These are phyloP conservation scores for Eurytoma adleriae DNA, from an alignment of 2,888 invertebrate species.

Conservation along the genomic window DNA sequence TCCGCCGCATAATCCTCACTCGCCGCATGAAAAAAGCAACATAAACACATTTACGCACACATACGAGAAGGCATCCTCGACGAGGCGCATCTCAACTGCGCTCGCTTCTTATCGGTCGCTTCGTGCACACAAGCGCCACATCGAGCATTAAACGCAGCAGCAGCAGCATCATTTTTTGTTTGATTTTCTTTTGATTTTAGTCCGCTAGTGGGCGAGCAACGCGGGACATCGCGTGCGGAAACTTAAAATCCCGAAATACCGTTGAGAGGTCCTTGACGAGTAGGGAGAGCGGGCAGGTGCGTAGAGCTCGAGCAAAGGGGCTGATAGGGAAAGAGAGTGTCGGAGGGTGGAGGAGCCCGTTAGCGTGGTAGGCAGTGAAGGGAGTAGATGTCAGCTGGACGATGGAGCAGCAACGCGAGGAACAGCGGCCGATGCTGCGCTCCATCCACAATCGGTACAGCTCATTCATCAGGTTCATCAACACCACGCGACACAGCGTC, in stretches of 20 bases:
- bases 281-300: background rate
- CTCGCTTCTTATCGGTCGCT: background rate
- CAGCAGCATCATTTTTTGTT: constrained; percentile 9
- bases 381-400: constrained; percentile 1
- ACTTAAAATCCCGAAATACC: constrained; percentile 13
- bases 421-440: constrained; percentile 58
- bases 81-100: background rate
- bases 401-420: constrained; percentile 11
- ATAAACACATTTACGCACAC: background rate
- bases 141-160: background rate
- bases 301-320: background rate
- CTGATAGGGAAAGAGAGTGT: constrained; percentile 1
- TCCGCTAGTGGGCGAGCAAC: constrained; percentile 15
- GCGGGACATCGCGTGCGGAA: constrained; percentile 9
- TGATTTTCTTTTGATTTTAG: constrained; percentile 54
- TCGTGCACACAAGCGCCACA: background rate
- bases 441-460: constrained; percentile 65
- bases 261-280: background rate
- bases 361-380: background rate
- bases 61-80: background rate
- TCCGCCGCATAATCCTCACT: background rate
- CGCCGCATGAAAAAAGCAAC: background rate
- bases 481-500: constrained; percentile 79
- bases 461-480: constrained; percentile 80
- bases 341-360: background rate